Evolutionary conservation across 2,113 vertebrate species (phyloP).

Genomic region (Sorex araneus): DNA sequence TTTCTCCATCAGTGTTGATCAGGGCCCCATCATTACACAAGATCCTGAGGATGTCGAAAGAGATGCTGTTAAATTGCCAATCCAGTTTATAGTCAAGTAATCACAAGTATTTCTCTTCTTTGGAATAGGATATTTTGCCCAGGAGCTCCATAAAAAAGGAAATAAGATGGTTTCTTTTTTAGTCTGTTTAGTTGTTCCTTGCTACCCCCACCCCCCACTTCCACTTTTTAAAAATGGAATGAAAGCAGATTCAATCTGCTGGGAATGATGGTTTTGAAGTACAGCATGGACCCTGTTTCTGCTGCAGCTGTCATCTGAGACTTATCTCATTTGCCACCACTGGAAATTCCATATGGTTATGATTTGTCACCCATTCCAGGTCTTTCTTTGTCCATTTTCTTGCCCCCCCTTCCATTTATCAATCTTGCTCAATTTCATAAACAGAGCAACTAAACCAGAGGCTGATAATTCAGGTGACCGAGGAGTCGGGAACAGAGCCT

Average conservation of each 20-base stretch:
- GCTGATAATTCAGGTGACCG: not conserved
- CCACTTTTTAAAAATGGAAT: constrained; percentile 65
- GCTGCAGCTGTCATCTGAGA: not conserved
- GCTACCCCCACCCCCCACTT: constrained; percentile 61
- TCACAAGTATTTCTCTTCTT: constrained; percentile 68
- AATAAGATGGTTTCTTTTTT: constrained; percentile 66
- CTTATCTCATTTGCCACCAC: not conserved
- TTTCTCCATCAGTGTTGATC: constrained; percentile 73
- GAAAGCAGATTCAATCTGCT: constrained; percentile 72
- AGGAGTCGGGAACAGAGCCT: not conserved
- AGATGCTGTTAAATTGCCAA: constrained; percentile 70
- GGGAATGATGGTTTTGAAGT: constrained; percentile 34
- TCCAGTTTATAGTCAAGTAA: constrained; percentile 65
- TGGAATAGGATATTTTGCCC: constrained; percentile 72
- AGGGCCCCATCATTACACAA: constrained; percentile 47
- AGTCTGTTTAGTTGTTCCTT: constrained; percentile 74
- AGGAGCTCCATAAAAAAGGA: constrained; percentile 69
- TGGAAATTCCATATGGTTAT: not conserved
- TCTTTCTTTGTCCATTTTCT: constrained; percentile 20
- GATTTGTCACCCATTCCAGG: not conserved
- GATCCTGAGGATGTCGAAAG: constrained; percentile 49
- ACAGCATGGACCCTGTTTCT: constrained; percentile 36
- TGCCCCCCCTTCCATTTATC: not conserved
- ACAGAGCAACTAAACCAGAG: not conserved
- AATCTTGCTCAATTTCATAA: constrained; percentile 29